Evolutionary conservation across 1,140 invertebrate genomes (phyloP), one percentile per base, ranked within the genome.

Genomic region (Drosophila navojoa): DNA sequence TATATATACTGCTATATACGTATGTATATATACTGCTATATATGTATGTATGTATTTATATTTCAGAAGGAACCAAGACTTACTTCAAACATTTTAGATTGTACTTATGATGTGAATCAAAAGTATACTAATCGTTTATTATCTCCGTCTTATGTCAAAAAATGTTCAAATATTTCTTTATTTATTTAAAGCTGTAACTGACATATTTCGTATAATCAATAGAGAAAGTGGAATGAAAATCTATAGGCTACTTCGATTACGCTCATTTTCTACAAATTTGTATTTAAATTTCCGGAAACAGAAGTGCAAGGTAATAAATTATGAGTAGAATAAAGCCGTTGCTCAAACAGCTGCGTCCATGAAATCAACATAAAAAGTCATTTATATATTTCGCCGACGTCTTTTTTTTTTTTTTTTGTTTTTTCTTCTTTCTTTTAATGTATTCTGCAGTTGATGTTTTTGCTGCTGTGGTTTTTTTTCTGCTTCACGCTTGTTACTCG

Each of bases 281-380:
- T 81, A 86, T 86, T 81, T 78, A 76, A 86, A 86, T 75, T 86
- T 86, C 81, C 81, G 85, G 67, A 86, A 86, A 86, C 71, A 81
- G 81, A 76, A 69, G 69, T 77, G 75, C 70, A 77, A 67, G 61
- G 72, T 86, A 81, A 86, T 86, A 86, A 86, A 86, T 86, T 81
- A 86, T 78, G 64, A 81, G 71, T 42, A 58, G 61, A 71, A 44
- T 55, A 45, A 68, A 58, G 50, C 16, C 35, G 32, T 52, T 71
- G 59, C 58, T 49, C 11, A 44, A 86, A 86, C 81, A 86, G 78
- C 81, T 86, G 81, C 75, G 77, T 60, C 81, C 81, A 81, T 86
- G 81, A 86, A 86, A 86, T 86, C 81, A 86, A 86, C 81, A 86
- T 86, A 86, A 86, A 86, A 86, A 86, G 81, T 81, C 81, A 86